A percentile compares a stretch with the other conserved stretches of the same genome.
Conservation (phyloP, 2,797 vertebrate genomes). For the Rachycentron canadum region DNA sequence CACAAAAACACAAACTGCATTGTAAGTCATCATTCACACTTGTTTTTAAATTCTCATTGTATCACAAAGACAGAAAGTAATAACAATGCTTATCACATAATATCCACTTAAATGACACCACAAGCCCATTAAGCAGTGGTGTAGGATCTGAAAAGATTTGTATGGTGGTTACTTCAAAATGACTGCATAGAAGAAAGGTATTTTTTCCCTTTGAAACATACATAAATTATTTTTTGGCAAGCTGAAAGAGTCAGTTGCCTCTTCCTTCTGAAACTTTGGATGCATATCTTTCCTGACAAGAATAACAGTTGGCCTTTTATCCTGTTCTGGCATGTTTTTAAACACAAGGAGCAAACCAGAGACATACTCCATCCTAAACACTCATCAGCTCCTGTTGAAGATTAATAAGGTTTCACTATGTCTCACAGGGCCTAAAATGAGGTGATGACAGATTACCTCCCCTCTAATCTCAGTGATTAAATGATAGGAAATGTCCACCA, state of each 20-base stretch:
- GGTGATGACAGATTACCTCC: conserved; percentile 49
- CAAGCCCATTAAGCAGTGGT: conserved; percentile 6
- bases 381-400: conserved; percentile 35
- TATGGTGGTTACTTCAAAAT: conserved; percentile 13
- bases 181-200: background rate
- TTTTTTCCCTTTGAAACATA: conserved; percentile 29
- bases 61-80: conserved; percentile 22
- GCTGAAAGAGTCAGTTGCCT: conserved; percentile 51
- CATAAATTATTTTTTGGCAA: conserved; percentile 69
- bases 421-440: conserved; percentile 18
- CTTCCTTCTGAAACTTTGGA: conserved; percentile 51
- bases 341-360: conserved; percentile 40
- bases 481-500: conserved; percentile 29
- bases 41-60: conserved; percentile 22
- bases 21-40: conserved; percentile 10
- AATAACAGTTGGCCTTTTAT: conserved; percentile 33
- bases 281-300: conserved; percentile 61
- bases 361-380: conserved; percentile 33
- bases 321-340: conserved; percentile 68
- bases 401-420: conserved; percentile 39
- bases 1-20: background rate
- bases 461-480: conserved; percentile 30
- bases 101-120: conserved; percentile 29
- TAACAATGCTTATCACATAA: conserved; percentile 27
- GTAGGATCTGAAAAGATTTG: conserved; percentile 24